Evolutionary conservation across 2,888 invertebrate genomes (phyloP).

Genomic region (Oasisia sp.): DNA sequence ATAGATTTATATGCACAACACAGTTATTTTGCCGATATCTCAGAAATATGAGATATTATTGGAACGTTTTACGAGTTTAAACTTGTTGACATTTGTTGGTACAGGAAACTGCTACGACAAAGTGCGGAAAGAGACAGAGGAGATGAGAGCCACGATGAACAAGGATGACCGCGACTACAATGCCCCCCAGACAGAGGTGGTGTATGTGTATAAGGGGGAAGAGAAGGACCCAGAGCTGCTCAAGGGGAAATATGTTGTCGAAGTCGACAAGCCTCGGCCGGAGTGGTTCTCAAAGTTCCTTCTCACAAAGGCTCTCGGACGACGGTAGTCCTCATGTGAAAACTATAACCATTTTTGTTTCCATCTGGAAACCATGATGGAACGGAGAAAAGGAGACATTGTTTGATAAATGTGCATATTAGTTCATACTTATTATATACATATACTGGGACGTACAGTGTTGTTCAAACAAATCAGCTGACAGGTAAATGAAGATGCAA

Average conservation of each 20-base stretch:
- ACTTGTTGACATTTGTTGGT: not conserved
- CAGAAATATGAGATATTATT: not conserved
- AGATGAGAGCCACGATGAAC: conserved; percentile 81
- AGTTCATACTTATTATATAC: not conserved
- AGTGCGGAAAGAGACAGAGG: conserved; percentile 83
- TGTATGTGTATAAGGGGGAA: conserved; percentile 87
- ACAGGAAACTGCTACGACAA: conserved; percentile 86
- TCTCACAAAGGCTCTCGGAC: conserved; percentile 63
- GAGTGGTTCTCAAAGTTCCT: conserved; percentile 89
- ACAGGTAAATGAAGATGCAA: not conserved
- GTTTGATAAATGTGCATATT: not conserved
- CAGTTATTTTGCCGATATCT: too few relatives aligned
- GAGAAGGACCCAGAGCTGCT: conserved; percentile 64
- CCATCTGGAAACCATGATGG: not conserved
- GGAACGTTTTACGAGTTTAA: not conserved
- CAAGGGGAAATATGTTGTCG: conserved; percentile 80
- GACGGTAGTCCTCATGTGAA: not conserved
- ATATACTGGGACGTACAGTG: not conserved
- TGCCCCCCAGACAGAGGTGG: conserved; percentile 73
- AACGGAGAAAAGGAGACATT: not conserved
- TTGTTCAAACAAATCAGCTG: not conserved
- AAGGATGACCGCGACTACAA: conserved; percentile 75
- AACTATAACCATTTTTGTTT: not conserved
- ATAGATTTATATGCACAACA: too few relatives aligned
- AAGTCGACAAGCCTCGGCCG: conserved; percentile 83